These are phyloP conservation scores for Paramormyrops kingsleyae DNA, from an alignment of 2,113 vertebrate genomes.

Conservation along the genomic window DNA sequence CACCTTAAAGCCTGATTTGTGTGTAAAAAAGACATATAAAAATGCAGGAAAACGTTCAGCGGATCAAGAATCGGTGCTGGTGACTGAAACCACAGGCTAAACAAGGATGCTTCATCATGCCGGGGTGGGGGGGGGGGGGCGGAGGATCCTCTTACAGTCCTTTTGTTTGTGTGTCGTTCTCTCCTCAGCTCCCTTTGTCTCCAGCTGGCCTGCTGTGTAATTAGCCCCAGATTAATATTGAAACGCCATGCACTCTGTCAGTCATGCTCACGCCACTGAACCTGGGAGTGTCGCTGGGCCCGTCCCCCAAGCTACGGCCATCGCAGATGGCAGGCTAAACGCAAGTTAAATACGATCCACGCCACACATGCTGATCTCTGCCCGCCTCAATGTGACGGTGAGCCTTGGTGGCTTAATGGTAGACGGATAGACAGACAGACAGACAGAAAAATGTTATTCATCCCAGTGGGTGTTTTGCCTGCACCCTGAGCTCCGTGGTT, in stretches of 20 bases:
- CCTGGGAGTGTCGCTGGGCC: not conserved
- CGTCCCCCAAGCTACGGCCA: not conserved
- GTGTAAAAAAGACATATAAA: not conserved
- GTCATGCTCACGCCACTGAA: not conserved
- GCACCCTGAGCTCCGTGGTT: not conserved
- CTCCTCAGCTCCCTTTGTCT: not conserved
- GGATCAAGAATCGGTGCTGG: not conserved
- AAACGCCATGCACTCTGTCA: not conserved
- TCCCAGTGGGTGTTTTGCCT: not conserved
- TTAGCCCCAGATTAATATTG: slow-evolving; percentile 8
- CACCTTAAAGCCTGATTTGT: not conserved
- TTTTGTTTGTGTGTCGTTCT: not conserved
- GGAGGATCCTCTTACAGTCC: not conserved
- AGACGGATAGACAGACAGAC: not conserved
- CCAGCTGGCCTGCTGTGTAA: slow-evolving; percentile 6
- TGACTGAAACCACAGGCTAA: not conserved
- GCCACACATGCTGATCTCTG: not conserved
- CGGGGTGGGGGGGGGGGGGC: too few species aligned
- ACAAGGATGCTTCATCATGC: too few species aligned
- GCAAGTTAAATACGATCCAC: not conserved
- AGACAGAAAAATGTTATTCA: not conserved
- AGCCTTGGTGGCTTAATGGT: not conserved
- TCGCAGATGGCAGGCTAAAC: not conserved
- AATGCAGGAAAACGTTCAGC: not conserved
- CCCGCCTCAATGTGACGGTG: not conserved